These are phyloP conservation scores for Diplosoma virens DNA, from an alignment of 23 tunicate species.

Conservation along the genomic window DNA sequence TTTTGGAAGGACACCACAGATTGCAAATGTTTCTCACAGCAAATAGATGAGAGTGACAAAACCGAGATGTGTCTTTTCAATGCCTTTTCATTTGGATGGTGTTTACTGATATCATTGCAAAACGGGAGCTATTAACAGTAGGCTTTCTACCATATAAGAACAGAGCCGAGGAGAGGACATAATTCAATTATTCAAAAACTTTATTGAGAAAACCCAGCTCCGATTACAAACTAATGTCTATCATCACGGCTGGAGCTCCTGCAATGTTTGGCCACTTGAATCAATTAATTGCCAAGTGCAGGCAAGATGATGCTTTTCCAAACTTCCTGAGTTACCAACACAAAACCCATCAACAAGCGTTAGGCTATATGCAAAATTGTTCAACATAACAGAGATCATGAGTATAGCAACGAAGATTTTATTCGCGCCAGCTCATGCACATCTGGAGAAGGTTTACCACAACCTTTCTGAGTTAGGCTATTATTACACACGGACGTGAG, in stretches of 20 bases:
- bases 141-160: no score
- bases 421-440: not conserved
- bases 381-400: not conserved
- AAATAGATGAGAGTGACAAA: not conserved
- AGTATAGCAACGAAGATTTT: not conserved
- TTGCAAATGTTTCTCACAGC: not conserved
- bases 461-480: no score
- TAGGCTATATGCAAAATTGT: not conserved
- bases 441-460: not conserved
- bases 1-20: not conserved
- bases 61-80: not conserved
- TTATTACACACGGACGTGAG: no score
- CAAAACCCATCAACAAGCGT: not conserved
- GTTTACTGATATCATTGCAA: no score
- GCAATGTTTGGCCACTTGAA: not conserved
- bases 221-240: not conserved
- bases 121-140: no score
- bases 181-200: no score
- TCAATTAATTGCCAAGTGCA: not conserved
- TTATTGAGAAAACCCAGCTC: no score
- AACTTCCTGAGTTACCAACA: not conserved
- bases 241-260: not conserved
- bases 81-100: not conserved
- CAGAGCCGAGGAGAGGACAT: no score
- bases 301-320: not conserved